Evolutionary conservation across 2,888 invertebrate species (phyloP).

Genomic region (Anticlea derivata): DNA sequence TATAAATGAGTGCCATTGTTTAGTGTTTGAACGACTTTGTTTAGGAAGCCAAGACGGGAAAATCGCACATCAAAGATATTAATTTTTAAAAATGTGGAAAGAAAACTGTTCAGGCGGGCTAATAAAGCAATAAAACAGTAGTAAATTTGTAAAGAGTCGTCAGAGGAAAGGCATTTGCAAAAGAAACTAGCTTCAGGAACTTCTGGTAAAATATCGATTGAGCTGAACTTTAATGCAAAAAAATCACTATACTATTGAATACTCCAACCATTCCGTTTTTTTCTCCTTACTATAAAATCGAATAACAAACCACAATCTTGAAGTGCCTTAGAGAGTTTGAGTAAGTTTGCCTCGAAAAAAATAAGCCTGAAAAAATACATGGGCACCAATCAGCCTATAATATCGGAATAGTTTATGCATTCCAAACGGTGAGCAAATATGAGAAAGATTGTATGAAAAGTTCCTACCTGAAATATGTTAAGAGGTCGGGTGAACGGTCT

Average conservation of each 20-base stretch:
- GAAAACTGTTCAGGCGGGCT: conserved; percentile 66
- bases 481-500: conserved; percentile 33
- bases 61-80: conserved; percentile 61
- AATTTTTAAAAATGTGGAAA: conserved; percentile 55
- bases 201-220: not conserved
- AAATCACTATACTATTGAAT: too few species aligned
- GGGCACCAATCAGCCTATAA: conserved; percentile 27
- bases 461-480: conserved; percentile 34
- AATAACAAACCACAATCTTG: conserved; percentile 6
- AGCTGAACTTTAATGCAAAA: conserved; percentile 46
- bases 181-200: conserved; percentile 56
- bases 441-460: conserved; percentile 37
- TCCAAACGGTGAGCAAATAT: conserved; percentile 35
- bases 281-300: not conserved
- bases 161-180: conserved; percentile 60
- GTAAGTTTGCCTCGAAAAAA: conserved; percentile 20
- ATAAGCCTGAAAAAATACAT: conserved; percentile 13
- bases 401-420: conserved; percentile 40
- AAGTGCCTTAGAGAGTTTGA: conserved; percentile 14
- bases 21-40: conserved; percentile 26
- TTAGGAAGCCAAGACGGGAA: conserved; percentile 17
- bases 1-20: conserved; percentile 39
- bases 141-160: conserved; percentile 66
- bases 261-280: too few species aligned
- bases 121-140: conserved; percentile 71